Percentiles rank a stretch among this genome's conserved stretches.
Evolutionary conservation across 2,888 invertebrate genomes (phyloP).

Genomic region (Exocentrus adspersus): DNA sequence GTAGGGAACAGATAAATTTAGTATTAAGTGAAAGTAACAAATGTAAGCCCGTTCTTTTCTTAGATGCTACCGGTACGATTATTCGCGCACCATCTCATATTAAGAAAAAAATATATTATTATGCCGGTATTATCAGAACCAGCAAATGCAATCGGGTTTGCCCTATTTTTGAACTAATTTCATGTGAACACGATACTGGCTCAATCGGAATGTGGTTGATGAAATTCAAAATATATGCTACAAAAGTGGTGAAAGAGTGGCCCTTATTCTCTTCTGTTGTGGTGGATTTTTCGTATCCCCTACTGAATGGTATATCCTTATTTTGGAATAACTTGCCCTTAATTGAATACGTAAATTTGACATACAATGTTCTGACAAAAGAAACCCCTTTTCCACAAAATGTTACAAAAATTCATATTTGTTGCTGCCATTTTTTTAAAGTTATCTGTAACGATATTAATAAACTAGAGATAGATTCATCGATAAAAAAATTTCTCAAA

Average conservation of each 20-base stretch:
- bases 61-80: not conserved
- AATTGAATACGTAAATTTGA: not conserved
- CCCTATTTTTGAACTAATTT: not conserved
- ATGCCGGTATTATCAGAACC: constrained; percentile 5
- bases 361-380: not conserved
- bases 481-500: not conserved
- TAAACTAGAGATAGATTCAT: not conserved
- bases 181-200: not conserved
- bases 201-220: not conserved
- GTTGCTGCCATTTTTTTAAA: constrained; percentile 21
- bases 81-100: not conserved
- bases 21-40: not conserved
- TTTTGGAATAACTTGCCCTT: constrained; percentile 14
- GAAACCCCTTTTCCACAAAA: not conserved
- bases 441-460: constrained; percentile 11
- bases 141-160: constrained; percentile 7
- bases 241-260: not conserved
- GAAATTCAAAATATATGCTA: constrained; percentile 3
- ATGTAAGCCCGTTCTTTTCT: not conserved
- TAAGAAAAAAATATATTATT: constrained; percentile 12
- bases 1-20: not conserved
- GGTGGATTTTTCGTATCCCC: constrained; percentile 5
- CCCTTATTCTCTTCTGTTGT: constrained; percentile 10
- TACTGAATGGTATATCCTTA: not conserved
- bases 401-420: constrained; percentile 1